Base-by-base conservation (phyloP, 2,888 invertebrate genomes). In the Myathropa florea region DNA sequence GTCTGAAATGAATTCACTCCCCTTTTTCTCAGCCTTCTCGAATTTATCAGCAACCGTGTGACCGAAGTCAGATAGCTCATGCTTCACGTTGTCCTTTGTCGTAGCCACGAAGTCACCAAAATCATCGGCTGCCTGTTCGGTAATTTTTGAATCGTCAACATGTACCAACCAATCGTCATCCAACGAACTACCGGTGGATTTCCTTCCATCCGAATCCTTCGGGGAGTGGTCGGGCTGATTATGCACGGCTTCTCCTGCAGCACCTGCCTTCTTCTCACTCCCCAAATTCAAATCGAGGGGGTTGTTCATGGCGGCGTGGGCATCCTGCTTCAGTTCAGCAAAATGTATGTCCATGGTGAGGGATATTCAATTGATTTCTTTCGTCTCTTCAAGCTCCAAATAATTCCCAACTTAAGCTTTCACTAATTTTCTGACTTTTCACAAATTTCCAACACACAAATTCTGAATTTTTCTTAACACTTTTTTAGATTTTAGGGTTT, bases 101-200 rank as follows among this genome's bases (percentile, higher is more conserved):
- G 90, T 89, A 30, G 89, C 61, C 0, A 92, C 78, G 26, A 91
- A 91, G 59, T 91, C 91, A 4, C 90, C 90, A 23, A 91, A 89
- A 14, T 91, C 91, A 39, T 90, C 90, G 2, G 88, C 82, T 33
- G 89, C 88, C 59, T 90, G 89, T n/a, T 91, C 90, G n/a, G 78
- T 83, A 59, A 92, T 91, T 83, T 92, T 92, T 36, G 91, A 90
- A 71, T 92, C 92, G 82, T 91, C 92, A 7, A 91, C 65, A 77
- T 91, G 91, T 7, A 73, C 82, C 77, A 91, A 90, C 72, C 91
- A 90, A 77, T 91, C 92, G 70, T 91, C 92, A 87, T 90, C 91
- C 80, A 92, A 90, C 76, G 90, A 91, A 67, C 90, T 90, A 70
- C 91, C 91, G 72, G 91, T 91, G 64, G 92, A 92, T 70, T 89